Base-by-base conservation (phyloP, 2,888 invertebrate genomes). In the Oasisia sp. region DNA sequence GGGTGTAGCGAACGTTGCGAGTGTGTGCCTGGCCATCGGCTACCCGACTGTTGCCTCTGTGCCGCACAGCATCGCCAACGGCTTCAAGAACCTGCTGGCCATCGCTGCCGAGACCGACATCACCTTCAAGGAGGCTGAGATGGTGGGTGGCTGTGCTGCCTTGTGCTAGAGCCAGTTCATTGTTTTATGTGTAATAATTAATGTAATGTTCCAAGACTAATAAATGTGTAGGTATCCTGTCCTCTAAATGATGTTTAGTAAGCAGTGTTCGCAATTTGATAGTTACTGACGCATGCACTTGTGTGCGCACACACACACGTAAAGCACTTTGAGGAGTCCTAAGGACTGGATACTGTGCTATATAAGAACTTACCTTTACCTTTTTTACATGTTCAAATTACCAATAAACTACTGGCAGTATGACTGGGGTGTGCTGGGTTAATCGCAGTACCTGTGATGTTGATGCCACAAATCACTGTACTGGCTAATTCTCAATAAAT, bases 11-110 rank as follows among this genome's bases (percentile, higher is more conserved):
- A 99, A 99, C 95, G 97, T 99, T 95, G 99, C 99, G 90, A 97
- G 99, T 8, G 97, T 99, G 44, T 99, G 98, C 96, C 97, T 99
- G 96, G 97, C 98, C 94, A 98, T 99, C 96, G 98, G 98, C 93
- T 99, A 99, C 97, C 99, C 99, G 94, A 99, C 99, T 32, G 97
- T 98, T 94, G 99, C 99, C 90, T 99, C 99, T 92, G 99, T 98
- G 91, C 99, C 99, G 93, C 99, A 99, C 97, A 99, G 99, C 97
- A 97, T 99, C 96, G 98, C 98, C 97, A 99, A 99, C 96, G 99
- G 99, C 94, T 99, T 99, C 98, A 99, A 98, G 97, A 99, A 99
- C 97, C 97, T 99, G 96, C 97, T 99, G 97, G 99, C 99, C 94
- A 97, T 99, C 95, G 99, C 99, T 95, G 99, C 99, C 92, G 98